Conservation (phyloP, 2,113 vertebrate species). For the Lamprotornis superbus region DNA sequence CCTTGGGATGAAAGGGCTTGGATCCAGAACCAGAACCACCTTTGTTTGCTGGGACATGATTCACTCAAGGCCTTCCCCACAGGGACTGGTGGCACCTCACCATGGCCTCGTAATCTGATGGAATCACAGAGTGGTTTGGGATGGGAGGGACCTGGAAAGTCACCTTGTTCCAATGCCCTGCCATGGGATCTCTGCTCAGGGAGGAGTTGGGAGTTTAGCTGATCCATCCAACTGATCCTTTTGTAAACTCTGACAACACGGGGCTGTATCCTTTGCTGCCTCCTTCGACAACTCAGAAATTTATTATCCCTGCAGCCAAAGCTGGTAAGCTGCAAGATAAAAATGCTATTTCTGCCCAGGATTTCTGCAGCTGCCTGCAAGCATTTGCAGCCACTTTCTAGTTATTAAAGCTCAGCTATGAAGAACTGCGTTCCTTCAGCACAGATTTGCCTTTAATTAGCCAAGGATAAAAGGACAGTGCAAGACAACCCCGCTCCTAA, state of each 20-base stretch:
- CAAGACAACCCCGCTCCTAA: neutral
- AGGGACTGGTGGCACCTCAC: neutral
- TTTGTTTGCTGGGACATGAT: accelerated
- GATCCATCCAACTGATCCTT: neutral
- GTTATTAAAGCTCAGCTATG: neutral
- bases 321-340: constrained; percentile 29
- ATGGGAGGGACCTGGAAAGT: neutral
- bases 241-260: neutral
- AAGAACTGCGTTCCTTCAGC: neutral
- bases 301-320: neutral
- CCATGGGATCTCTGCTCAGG: neutral
- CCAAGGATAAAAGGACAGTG: constrained; percentile 60
- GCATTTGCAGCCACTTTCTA: neutral
- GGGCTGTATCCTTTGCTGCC: neutral
- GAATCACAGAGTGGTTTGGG: neutral
- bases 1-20: neutral
- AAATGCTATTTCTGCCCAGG: constrained; percentile 32
- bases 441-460: constrained; percentile 57
- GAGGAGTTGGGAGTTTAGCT: neutral
- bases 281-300: neutral
- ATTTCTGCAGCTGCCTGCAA: constrained; percentile 30
- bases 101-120: accelerated
- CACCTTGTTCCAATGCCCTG: neutral
- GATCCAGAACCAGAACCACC: neutral
- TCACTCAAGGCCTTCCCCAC: neutral